A percentile compares a stretch with the other conserved stretches of the same genome.
Conservation (phyloP, 2,113 vertebrate genomes). For the Esox niger region DNA sequence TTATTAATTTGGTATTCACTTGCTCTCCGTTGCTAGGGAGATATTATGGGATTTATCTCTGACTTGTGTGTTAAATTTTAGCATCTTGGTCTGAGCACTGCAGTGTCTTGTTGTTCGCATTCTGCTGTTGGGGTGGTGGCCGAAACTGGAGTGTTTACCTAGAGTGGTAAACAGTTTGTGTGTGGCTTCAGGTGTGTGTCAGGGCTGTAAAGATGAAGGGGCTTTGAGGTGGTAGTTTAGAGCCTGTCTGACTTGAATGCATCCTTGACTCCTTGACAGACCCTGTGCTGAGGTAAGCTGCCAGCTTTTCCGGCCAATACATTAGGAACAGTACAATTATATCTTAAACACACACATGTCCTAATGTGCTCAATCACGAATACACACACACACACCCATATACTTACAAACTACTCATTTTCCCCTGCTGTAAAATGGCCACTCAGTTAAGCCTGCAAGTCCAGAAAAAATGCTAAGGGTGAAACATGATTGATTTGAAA, state of each 20-base stretch:
- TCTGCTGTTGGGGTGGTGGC: not conserved
- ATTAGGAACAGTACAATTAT: constrained; percentile 60
- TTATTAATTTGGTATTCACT: no score
- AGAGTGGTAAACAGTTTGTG: not conserved
- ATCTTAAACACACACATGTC: constrained; percentile 28
- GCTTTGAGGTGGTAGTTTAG: constrained; percentile 31
- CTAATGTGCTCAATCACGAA: constrained; percentile 19
- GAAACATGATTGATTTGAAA: constrained; percentile 40
- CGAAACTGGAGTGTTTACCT: constrained; percentile 11
- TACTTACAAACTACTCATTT: constrained; percentile 5
- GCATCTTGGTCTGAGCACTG: no score
- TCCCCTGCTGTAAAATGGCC: not conserved
- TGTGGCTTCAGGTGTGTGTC: not conserved
- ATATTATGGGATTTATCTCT: no score
- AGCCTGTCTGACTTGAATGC: constrained; percentile 41
- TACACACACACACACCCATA: constrained; percentile 13
- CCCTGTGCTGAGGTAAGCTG: constrained; percentile 43
- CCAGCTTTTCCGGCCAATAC: constrained; percentile 50
- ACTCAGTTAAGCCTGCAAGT: not conserved
- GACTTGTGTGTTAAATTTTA: no score
- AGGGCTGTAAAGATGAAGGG: constrained; percentile 15
- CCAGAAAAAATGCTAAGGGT: constrained; percentile 21
- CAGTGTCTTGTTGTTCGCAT: no score
- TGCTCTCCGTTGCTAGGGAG: not conserved
- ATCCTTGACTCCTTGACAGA: constrained; percentile 34